phyloP scores from a whole-genome alignment of 2,113 vertebrate genomes.

The Pseudonaja textilis region DNA sequence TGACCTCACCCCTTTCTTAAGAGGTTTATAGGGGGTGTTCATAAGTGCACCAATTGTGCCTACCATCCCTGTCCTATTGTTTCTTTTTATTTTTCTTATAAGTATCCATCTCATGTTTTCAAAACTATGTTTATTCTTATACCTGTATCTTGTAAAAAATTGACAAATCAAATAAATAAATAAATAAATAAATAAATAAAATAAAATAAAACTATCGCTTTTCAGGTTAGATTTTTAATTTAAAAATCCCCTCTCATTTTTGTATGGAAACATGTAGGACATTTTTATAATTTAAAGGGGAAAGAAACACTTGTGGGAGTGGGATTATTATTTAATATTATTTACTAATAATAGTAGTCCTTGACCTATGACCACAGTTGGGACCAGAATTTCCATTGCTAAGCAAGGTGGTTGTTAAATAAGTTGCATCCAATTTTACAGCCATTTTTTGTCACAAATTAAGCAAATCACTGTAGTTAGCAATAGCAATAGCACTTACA shows the following conservation, averaged over 20 bases:
- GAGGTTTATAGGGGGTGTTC: too few relatives aligned
- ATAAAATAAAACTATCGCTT: neutral
- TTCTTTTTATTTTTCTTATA: too few relatives aligned
- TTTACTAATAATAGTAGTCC: neutral
- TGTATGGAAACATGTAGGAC: neutral
- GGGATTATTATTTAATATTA: neutral
- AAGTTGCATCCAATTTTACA: neutral
- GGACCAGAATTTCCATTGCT: neutral
- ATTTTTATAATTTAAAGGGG: neutral
- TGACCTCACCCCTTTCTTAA: too few relatives aligned
- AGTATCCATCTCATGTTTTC: too few relatives aligned
- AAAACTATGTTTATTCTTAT: too few relatives aligned
- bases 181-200: too few relatives aligned
- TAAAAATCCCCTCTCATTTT: neutral
- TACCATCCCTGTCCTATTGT: too few relatives aligned
- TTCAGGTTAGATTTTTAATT: neutral
- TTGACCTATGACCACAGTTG: neutral
- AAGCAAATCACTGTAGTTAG: neutral
- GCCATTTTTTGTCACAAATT: neutral
- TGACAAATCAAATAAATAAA: too few relatives aligned
- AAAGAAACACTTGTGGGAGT: neutral
- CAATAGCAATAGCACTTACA: too few relatives aligned
- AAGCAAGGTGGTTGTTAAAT: neutral
- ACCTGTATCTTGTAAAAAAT: too few relatives aligned
- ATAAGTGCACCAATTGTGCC: too few relatives aligned